Evolutionary conservation across 2,888 invertebrate genomes (phyloP).

Genomic region (Cephalotes varians): DNA sequence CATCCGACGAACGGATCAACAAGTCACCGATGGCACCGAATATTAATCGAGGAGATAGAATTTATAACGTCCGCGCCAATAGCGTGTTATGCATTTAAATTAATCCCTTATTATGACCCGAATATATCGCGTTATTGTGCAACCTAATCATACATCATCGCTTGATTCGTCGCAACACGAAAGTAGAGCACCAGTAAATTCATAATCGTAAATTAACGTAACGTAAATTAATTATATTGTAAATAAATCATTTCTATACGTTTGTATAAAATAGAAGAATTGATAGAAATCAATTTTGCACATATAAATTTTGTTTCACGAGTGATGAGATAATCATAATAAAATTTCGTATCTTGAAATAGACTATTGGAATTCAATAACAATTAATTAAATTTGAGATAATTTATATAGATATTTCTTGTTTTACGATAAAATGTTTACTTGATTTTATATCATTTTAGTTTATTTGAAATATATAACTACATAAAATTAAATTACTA

Average conservation of each 20-base stretch:
- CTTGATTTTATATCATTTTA: background rate
- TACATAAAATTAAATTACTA: background rate
- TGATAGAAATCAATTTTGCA: background rate
- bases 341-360: background rate
- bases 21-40: conserved; percentile 65
- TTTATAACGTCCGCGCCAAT: conserved; percentile 52
- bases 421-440: background rate
- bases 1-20: conserved; percentile 65
- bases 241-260: background rate
- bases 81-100: conserved; percentile 63
- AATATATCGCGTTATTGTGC: conserved; percentile 42
- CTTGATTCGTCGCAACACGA: conserved; percentile 33
- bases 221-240: background rate
- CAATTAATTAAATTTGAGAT: background rate
- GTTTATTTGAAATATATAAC: background rate
- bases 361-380: background rate
- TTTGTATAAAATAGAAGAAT: background rate
- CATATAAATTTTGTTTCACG: background rate
- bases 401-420: background rate
- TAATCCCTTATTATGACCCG: conserved; percentile 60
- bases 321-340: background rate
- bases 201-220: conserved; percentile 16
- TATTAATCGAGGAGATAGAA: conserved; percentile 69
- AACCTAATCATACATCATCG: conserved; percentile 14
- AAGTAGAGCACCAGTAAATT: conserved; percentile 25